Evolutionary conservation across 1,140 invertebrate genomes (phyloP).

Genomic region (Bacillus rossius): DNA sequence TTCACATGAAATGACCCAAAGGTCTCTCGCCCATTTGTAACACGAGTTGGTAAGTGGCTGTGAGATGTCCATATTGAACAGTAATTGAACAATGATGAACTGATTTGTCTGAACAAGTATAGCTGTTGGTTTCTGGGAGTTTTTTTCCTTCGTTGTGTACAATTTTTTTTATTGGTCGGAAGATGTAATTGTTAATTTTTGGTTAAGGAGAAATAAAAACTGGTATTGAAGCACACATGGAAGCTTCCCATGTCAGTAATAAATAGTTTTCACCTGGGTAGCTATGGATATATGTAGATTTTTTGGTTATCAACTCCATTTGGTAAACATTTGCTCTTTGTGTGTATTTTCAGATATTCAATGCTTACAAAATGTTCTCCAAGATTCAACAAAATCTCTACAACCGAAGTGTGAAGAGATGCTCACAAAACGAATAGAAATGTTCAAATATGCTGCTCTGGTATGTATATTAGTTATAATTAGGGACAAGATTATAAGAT

Average conservation of each 20-base stretch:
- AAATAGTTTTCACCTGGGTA: not conserved
- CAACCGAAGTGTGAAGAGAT: slow-evolving; percentile 71
- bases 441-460: slow-evolving; percentile 83
- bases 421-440: slow-evolving; percentile 73
- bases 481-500: slow-evolving; percentile 16
- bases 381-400: slow-evolving; percentile 58
- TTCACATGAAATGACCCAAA: too few species aligned
- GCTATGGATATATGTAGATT: not conserved
- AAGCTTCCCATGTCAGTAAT: not conserved
- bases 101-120: too few species aligned
- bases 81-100: too few species aligned
- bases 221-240: not conserved
- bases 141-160: too few species aligned
- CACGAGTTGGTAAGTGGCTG: too few species aligned
- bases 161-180: not conserved
- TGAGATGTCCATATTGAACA: too few species aligned
- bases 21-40: too few species aligned
- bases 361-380: slow-evolving; percentile 68
- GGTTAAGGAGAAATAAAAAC: not conserved
- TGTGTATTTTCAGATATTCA: slow-evolving; percentile 62
- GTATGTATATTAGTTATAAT: slow-evolving; percentile 42
- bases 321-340: slow-evolving; percentile 12
- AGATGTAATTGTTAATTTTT: not conserved
- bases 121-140: too few species aligned
- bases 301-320: not conserved